Percentiles rank a stretch among this genome's conserved stretches.
Evolutionary conservation across 1,140 invertebrate species (phyloP).

Genomic region (Brachionus paranguensis): DNA sequence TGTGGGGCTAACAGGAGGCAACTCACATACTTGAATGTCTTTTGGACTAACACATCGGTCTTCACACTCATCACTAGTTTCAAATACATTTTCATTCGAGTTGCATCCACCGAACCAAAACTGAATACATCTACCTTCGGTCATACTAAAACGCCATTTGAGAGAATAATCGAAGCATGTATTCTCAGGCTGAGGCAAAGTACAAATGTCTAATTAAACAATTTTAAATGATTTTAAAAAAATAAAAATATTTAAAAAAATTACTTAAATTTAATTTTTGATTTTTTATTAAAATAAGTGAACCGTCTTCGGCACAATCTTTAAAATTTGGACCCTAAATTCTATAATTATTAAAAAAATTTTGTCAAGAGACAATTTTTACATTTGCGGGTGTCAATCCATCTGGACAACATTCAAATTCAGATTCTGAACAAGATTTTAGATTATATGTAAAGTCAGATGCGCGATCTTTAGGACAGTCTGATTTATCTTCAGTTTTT

Average conservation of each 20-base stretch:
- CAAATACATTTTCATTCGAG: conserved; percentile 81
- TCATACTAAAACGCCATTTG: conserved; percentile 46
- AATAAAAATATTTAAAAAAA: not conserved
- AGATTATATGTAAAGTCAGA: conserved; percentile 51
- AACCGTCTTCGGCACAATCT: conserved; percentile 5
- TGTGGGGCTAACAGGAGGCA: conserved; percentile 44
- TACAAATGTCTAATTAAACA: conserved; percentile 61
- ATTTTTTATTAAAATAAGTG: not conserved
- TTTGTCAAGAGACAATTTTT: not conserved
- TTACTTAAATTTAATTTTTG: not conserved
- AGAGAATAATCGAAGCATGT: conserved; percentile 60
- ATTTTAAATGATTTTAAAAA: not conserved
- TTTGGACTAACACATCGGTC: conserved; percentile 6
- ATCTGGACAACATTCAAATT: conserved; percentile 48
- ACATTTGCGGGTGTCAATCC: conserved; percentile 46
- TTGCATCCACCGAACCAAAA: conserved; percentile 83
- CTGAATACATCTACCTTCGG: conserved; percentile 61
- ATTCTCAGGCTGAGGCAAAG: conserved; percentile 68
- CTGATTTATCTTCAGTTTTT: conserved; percentile 70
- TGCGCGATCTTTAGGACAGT: conserved; percentile 59
- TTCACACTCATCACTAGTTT: conserved; percentile 73
- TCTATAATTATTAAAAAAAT: not conserved
- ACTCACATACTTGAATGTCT: not conserved
- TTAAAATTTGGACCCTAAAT: conserved; percentile 47
- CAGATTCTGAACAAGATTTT: conserved; percentile 30